Percentiles rank a stretch among this genome's conserved stretches.
phyloP scores from a whole-genome alignment of 2,888 invertebrate species.

The Hermaeophaga mercurialis region DNA sequence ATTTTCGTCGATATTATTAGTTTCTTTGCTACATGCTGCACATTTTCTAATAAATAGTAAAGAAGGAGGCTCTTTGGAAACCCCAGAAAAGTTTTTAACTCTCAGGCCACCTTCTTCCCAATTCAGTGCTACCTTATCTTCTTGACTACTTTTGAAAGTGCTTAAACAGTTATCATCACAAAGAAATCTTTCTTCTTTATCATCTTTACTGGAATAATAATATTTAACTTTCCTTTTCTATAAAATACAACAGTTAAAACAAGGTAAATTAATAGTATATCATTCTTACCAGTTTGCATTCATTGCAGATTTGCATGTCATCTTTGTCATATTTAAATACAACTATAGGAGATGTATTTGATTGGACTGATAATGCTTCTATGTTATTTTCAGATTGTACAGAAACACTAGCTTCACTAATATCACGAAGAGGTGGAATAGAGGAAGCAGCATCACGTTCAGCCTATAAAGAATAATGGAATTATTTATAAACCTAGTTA shows the following conservation, averaged over 20 bases:
- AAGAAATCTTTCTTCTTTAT: slow-evolving; percentile 55
- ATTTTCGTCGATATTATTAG: slow-evolving; percentile 65
- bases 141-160: slow-evolving; percentile 54
- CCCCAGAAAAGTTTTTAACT: slow-evolving; percentile 41
- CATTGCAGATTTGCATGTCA: slow-evolving; percentile 56
- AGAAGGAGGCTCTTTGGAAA: slow-evolving; percentile 33
- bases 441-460: slow-evolving; percentile 66
- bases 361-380: slow-evolving; percentile 28
- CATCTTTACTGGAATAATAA: slow-evolving; percentile 56
- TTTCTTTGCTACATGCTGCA: slow-evolving; percentile 60
- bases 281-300: slow-evolving; percentile 56
- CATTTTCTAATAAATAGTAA: slow-evolving; percentile 50
- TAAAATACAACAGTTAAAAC: slow-evolving; percentile 26
- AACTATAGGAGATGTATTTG: slow-evolving; percentile 32
- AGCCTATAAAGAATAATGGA: too few species aligned
- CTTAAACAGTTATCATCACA: slow-evolving; percentile 67
- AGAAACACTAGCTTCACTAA: slow-evolving; percentile 52
- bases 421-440: slow-evolving; percentile 48
- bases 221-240: slow-evolving; percentile 58
- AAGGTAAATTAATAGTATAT: slow-evolving; percentile 13
- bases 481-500: too few species aligned
- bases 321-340: slow-evolving; percentile 45
- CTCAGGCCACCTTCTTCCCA: slow-evolving; percentile 46
- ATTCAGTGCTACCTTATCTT: slow-evolving; percentile 53
- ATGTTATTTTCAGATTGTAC: slow-evolving; percentile 31